Percentiles rank a stretch among this genome's conserved stretches.
Conservation (phyloP, 2,113 vertebrate genomes). For the Tachysurus fulvidraco region DNA sequence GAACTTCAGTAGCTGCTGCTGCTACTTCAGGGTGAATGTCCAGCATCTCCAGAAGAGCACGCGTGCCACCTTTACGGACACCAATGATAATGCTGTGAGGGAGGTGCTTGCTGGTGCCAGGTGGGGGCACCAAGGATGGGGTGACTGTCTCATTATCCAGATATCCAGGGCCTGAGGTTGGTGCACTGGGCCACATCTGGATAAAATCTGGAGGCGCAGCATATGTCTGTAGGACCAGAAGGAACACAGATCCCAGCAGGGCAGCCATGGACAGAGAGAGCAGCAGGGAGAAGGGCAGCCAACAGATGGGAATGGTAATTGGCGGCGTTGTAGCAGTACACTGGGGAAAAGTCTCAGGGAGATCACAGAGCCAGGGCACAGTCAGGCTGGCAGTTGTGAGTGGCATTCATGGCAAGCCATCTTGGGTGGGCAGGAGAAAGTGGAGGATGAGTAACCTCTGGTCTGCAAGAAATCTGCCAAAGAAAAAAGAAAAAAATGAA, state of each 20-base stretch:
- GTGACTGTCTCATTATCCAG: slow-evolving; percentile 74
- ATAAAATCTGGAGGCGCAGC: slow-evolving; percentile 69
- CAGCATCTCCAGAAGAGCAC: slow-evolving; percentile 89
- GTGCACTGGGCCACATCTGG: slow-evolving; percentile 65
- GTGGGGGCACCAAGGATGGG: slow-evolving; percentile 72
- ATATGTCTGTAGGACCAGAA: slow-evolving; percentile 77
- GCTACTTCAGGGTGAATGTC: slow-evolving; percentile 91
- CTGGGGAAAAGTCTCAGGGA: slow-evolving; percentile 57
- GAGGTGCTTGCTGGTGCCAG: slow-evolving; percentile 79
- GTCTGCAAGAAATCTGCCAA: slow-evolving; percentile 71
- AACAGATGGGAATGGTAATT: slow-evolving; percentile 25
- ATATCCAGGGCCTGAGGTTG: slow-evolving; percentile 64
- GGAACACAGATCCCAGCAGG: slow-evolving; percentile 76
- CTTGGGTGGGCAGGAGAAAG: slow-evolving; percentile 50
- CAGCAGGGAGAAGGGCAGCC: slow-evolving; percentile 8
- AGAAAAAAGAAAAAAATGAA: slow-evolving; percentile 54
- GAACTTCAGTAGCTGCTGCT: slow-evolving; percentile 89
- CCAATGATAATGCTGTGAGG: slow-evolving; percentile 92
- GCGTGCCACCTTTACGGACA: slow-evolving; percentile 89
- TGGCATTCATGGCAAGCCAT: slow-evolving; percentile 63
- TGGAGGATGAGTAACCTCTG: slow-evolving; percentile 47
- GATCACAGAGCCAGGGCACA: slow-evolving; percentile 55
- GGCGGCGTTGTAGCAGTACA: slow-evolving; percentile 53
- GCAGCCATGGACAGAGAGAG: slow-evolving; percentile 75
- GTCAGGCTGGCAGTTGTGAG: slow-evolving; percentile 55